Base-by-base conservation (phyloP, 2,113 vertebrate species). In the Crotalus horridus region DNA sequence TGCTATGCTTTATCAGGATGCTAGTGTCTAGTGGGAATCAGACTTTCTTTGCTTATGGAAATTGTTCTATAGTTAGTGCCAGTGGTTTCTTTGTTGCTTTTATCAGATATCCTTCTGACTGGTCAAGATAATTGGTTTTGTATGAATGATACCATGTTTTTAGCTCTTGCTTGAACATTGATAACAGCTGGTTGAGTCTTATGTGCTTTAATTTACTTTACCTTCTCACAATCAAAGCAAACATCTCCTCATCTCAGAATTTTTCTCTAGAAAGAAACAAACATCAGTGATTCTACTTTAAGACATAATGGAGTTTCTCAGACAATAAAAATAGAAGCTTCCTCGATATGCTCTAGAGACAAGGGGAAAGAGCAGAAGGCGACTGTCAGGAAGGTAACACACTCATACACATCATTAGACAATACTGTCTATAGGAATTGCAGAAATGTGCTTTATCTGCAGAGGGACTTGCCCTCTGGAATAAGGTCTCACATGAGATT, bases 361-460 rank as follows among this genome's bases (percentile, higher is more conserved):
- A 21, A 48, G 12, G 10, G 17, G 6, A 29, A 86, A 58, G 4
- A 61, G 8, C 0, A 2, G 26, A 85, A 59, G 92, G 7, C 56
- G 55, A 48, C 15, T 92, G 0, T 46, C 85, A 26, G 64, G 93
- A 96, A 97, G 93, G 74, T 92, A 89, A n/a, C n/a, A n/a, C n/a
- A n/a, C n/a, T n/a, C n/a, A n/a, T n/a, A 94, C 85, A 64, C 69
- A 81, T 39, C n/a, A 81, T 81, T 39, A 81, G 69, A 81, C n/a
- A 81, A 39, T 39, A 2, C 15, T 33, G 33, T 81, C 15, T 81
- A 21, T 81, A 8, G n/a, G 33, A 39, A 81, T 6, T 39, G 15
- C 69, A 39, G n/a, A 81, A 81, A 81, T 81, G 69, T 20, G n/a
- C n/a, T 39, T 39, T 39, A 39, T 81, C n/a, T 81, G 6, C 20